A percentile compares a stretch with the other conserved stretches of the same genome.
Conservation (phyloP, 23 tunicate genomes). For the Styela plicata region DNA sequence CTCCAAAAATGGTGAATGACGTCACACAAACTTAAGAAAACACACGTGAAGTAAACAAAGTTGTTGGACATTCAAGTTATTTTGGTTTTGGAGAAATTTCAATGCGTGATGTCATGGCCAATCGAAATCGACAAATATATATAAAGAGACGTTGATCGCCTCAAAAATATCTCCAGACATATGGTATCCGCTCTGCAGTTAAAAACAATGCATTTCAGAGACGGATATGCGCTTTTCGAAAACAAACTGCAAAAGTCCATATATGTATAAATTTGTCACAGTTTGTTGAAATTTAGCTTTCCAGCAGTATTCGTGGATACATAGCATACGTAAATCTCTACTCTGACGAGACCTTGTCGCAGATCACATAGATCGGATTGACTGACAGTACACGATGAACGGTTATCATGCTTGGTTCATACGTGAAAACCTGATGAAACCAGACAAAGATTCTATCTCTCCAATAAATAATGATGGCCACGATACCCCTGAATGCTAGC, state of each 20-base stretch:
- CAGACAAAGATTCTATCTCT: too few species aligned
- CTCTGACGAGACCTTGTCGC: too few species aligned
- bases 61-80: slow-evolving; percentile 8
- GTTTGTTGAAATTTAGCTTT: too few species aligned
- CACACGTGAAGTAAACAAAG: slow-evolving; percentile 21
- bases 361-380: too few species aligned
- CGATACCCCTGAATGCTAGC: too few species aligned
- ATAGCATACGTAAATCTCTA: too few species aligned
- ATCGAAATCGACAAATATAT: not conserved
- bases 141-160: not conserved
- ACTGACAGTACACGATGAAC: too few species aligned
- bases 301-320: too few species aligned
- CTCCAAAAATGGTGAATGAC: slow-evolving; percentile 67
- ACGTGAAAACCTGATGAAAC: too few species aligned
- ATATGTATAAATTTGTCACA: not conserved
- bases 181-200: not conserved
- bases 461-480: too few species aligned
- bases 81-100: not conserved
- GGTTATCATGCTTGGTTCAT: too few species aligned
- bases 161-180: not conserved
- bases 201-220: not conserved
- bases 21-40: not conserved
- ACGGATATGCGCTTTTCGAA: not conserved
- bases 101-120: not conserved
- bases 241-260: not conserved